Evolutionary conservation across 2,797 vertebrate species (phyloP).

Genomic region (Pteronotus mesoamericanus): DNA sequence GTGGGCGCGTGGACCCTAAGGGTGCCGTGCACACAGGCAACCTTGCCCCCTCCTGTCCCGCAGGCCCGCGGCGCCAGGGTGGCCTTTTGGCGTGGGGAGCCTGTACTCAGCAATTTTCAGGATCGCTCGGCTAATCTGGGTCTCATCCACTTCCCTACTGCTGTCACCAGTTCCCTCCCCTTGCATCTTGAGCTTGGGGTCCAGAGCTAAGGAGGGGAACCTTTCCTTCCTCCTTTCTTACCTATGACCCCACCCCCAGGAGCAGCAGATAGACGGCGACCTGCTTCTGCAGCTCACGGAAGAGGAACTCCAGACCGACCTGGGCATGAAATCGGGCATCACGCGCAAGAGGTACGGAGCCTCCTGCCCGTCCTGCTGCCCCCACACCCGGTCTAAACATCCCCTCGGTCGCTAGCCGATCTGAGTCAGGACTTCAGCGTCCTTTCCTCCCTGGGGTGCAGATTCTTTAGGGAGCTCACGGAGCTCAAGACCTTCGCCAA

Average conservation of each 20-base stretch:
- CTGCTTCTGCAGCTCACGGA: slow-evolving; percentile 93
- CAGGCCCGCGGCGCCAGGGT: fast-evolving
- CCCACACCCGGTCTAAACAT: background rate
- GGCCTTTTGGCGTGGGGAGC: background rate
- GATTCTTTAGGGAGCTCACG: slow-evolving; percentile 93
- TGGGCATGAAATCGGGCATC: slow-evolving; percentile 90
- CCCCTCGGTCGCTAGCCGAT: background rate
- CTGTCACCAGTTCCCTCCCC: background rate
- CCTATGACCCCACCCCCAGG: slow-evolving; percentile 80
- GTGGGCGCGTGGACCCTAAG: background rate
- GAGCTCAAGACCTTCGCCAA: slow-evolving; percentile 96
- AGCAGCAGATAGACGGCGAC: slow-evolving; percentile 96
- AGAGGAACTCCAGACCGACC: slow-evolving; percentile 88
- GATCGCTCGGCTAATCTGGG: background rate
- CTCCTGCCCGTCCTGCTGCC: background rate
- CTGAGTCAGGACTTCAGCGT: background rate
- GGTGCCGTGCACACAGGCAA: background rate
- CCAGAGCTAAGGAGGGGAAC: background rate
- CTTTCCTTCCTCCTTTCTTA: slow-evolving; percentile 26
- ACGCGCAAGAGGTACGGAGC: slow-evolving; percentile 89
- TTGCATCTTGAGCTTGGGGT: background rate
- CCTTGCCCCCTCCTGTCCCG: fast-evolving
- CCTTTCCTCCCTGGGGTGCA: slow-evolving; percentile 64
- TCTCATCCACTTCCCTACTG: background rate
- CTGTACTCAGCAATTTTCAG: background rate